These are phyloP conservation scores for Brachirus orientalis DNA, from an alignment of 2,113 vertebrate species.

Conservation along the genomic window DNA sequence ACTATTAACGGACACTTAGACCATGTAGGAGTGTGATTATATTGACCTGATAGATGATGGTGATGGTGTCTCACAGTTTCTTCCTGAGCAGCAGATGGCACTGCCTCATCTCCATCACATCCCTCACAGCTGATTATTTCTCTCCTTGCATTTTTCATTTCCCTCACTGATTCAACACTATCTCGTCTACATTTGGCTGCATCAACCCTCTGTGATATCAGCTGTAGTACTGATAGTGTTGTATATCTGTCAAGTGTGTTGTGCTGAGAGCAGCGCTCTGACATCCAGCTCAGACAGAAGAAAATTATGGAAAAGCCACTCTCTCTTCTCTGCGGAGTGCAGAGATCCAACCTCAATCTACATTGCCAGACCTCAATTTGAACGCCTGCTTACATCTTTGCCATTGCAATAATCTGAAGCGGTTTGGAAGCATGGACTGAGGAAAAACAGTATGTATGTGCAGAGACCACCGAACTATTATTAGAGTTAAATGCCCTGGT, in stretches of 20 bases:
- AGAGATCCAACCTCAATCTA: conserved; percentile 60
- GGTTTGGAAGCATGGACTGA: conserved; percentile 53
- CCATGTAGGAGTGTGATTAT: neutral
- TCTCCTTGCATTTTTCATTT: neutral
- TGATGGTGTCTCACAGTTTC: neutral
- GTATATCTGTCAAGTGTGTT: conserved; percentile 19
- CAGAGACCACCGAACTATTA: conserved; percentile 57
- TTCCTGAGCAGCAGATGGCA: conserved; percentile 70
- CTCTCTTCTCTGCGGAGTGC: conserved; percentile 42
- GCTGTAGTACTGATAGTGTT: conserved; percentile 21
- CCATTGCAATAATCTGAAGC: conserved; percentile 59
- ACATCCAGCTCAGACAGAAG: conserved; percentile 47
- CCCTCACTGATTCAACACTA: neutral
- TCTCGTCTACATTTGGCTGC: conserved; percentile 4
- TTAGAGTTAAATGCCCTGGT: conserved; percentile 52
- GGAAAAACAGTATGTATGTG: conserved; percentile 55
- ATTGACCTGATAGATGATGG: too few species aligned
- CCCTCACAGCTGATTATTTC: conserved; percentile 10
- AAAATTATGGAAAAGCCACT: conserved; percentile 61
- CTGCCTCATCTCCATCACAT: conserved; percentile 51
- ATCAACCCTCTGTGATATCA: conserved; percentile 19
- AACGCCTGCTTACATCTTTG: conserved; percentile 64
- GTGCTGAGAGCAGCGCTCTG: conserved; percentile 40
- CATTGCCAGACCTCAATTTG: conserved; percentile 68
- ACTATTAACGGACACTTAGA: neutral